Conservation (phyloP, 2,113 vertebrate species). For the Lophotis ruficrista region DNA sequence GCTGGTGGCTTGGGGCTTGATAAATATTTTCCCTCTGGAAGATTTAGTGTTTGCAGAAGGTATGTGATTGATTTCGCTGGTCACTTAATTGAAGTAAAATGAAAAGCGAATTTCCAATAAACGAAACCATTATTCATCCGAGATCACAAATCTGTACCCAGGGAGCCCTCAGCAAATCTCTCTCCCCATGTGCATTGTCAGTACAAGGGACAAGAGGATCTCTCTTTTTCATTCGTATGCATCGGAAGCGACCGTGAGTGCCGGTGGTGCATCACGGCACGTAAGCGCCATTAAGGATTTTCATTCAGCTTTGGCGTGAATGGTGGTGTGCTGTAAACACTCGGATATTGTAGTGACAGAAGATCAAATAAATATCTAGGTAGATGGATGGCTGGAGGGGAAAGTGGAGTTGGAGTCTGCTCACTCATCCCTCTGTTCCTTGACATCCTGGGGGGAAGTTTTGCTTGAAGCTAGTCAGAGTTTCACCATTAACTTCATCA, state of each 20-base stretch:
- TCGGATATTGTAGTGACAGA: neutral
- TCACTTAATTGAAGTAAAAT: conserved; percentile 81
- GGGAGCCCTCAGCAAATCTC: conserved; percentile 54
- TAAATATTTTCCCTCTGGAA: conserved; percentile 76
- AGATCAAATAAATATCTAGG: neutral
- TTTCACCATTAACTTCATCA: neutral
- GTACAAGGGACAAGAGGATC: neutral
- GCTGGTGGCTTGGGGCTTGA: conserved; percentile 67
- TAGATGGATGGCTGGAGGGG: conserved; percentile 2
- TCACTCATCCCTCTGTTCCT: neutral
- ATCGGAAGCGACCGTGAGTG: fast-evolving
- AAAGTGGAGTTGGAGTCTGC: neutral
- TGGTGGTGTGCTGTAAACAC: neutral
- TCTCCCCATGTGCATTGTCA: neutral
- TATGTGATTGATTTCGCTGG: conserved; percentile 75
- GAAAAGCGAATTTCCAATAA: conserved; percentile 79
- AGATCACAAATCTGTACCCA: conserved; percentile 38
- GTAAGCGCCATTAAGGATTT: neutral
- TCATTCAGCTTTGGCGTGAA: neutral
- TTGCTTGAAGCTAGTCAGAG: neutral
- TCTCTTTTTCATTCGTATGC: neutral
- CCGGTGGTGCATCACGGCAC: neutral
- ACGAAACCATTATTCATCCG: conserved; percentile 69
- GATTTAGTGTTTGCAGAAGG: conserved; percentile 75
- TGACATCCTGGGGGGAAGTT: neutral